phyloP scores from a whole-genome alignment of 2,888 invertebrate species.

The Ophion ventricosus region DNA sequence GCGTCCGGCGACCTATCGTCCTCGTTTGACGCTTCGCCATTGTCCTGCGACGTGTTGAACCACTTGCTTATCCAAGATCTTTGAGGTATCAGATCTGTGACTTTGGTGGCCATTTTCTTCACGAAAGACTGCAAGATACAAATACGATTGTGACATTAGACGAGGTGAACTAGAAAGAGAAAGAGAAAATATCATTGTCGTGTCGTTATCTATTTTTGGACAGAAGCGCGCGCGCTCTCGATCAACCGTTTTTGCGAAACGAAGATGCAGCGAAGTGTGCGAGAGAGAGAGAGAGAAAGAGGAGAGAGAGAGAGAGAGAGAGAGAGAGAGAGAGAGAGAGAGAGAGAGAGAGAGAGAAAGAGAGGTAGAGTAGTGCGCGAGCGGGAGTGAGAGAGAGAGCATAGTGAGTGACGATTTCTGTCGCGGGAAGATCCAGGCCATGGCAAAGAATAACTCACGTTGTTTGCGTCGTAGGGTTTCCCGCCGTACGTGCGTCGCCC shows the following conservation, averaged over 20 bases:
- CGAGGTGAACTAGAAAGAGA: background rate
- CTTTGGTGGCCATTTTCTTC: constrained; percentile 87
- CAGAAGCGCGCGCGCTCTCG: constrained; percentile 51
- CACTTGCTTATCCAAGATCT: constrained; percentile 83
- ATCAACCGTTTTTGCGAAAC: constrained; percentile 46
- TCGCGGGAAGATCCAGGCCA: constrained; percentile 38
- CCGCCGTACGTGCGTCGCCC: constrained; percentile 80
- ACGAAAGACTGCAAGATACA: constrained; percentile 86
- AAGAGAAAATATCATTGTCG: constrained; percentile 10
- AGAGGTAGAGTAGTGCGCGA: no score
- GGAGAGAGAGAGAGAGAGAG: constrained; percentile 33
- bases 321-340: constrained; percentile 26
- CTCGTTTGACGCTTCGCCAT: constrained; percentile 70
- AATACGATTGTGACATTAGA: background rate
- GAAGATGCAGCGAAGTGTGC: constrained; percentile 48
- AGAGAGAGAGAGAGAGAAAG: constrained; percentile 1
- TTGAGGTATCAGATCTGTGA: constrained; percentile 87
- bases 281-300: constrained; percentile 33
- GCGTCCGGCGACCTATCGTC: constrained; percentile 68
- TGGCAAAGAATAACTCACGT: constrained; percentile 82
- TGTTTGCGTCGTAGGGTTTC: constrained; percentile 84
- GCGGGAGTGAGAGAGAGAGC: constrained; percentile 31
- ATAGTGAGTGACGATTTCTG: constrained; percentile 38
- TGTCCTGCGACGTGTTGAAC: constrained; percentile 79
- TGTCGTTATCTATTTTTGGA: constrained; percentile 62